These are phyloP conservation scores for Gadopsis marmoratus DNA, from an alignment of 2,797 vertebrate genomes.

Conservation along the genomic window DNA sequence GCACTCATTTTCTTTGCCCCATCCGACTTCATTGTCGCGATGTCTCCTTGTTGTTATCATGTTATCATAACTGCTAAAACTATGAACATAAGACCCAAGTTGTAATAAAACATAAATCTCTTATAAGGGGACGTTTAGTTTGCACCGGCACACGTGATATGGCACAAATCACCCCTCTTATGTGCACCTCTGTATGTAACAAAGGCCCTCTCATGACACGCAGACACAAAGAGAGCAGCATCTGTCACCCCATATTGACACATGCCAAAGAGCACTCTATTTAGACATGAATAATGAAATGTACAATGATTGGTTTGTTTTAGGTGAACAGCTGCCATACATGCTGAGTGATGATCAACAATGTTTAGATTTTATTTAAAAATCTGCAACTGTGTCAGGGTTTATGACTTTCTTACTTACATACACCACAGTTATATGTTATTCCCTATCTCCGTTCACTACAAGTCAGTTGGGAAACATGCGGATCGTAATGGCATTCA, in stretches of 20 bases:
- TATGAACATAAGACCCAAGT: neutral
- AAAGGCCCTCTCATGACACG: slow-evolving; percentile 41
- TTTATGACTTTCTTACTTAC: neutral
- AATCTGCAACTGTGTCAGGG: neutral
- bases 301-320: slow-evolving; percentile 39
- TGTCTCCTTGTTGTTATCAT: neutral
- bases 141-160: neutral
- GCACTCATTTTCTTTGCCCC: neutral
- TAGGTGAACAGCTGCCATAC: slow-evolving; percentile 35
- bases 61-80: neutral
- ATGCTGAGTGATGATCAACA: neutral
- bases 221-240: slow-evolving; percentile 52
- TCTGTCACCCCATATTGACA: slow-evolving; percentile 64
- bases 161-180: neutral
- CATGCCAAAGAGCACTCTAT: slow-evolving; percentile 46
- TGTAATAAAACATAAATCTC: neutral
- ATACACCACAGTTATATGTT: neutral
- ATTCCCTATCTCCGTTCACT: neutral
- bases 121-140: neutral
- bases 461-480: neutral
- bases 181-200: slow-evolving; percentile 6
- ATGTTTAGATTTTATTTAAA: neutral
- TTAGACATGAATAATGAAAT: slow-evolving; percentile 48
- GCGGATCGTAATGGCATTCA: slow-evolving; percentile 7
- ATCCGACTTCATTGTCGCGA: neutral